phyloP scores from a whole-genome alignment of 64 coral and sea anemone species.

The Acropora yongei region DNA sequence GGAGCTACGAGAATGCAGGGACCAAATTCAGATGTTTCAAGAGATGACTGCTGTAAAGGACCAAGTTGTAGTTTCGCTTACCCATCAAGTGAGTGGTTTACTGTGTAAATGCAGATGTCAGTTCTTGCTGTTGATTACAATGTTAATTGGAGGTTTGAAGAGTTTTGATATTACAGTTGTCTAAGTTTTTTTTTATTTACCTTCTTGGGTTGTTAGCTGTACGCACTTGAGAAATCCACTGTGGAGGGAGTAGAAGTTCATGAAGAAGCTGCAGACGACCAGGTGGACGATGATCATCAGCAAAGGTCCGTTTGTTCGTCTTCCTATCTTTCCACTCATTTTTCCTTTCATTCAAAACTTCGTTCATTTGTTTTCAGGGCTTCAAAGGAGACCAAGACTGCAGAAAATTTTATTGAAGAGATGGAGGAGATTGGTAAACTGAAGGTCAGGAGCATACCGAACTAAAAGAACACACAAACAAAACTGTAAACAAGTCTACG shows the following conservation, averaged over 20 bases:
- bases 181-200: background rate
- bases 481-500: too few relatives aligned
- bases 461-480: too few relatives aligned
- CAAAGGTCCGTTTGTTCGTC: too few relatives aligned
- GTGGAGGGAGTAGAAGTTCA: constrained; percentile 53
- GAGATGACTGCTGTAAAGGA: constrained; percentile 94
- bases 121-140: too few relatives aligned
- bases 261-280: constrained; percentile 8
- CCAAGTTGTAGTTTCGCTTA: constrained; percentile 85
- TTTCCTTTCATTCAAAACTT: background rate
- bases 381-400: constrained; percentile 8
- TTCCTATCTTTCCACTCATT: too few relatives aligned
- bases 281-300: background rate
- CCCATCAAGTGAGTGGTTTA: constrained; percentile 63
- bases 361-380: background rate
- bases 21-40: constrained; percentile 90
- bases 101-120: too few relatives aligned
- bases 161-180: too few relatives aligned
- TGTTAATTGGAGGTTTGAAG: too few relatives aligned
- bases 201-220: constrained; percentile 18
- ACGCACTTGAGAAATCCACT: constrained; percentile 8
- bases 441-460: constrained; percentile 25
- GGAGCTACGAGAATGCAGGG: constrained; percentile 61
- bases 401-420: constrained; percentile 57
- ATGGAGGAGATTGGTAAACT: constrained; percentile 74